Evolutionary conservation across 2,113 vertebrate genomes (phyloP), one percentile per base, ranked within the genome.

Genomic region (Erythrocebus patas): DNA sequence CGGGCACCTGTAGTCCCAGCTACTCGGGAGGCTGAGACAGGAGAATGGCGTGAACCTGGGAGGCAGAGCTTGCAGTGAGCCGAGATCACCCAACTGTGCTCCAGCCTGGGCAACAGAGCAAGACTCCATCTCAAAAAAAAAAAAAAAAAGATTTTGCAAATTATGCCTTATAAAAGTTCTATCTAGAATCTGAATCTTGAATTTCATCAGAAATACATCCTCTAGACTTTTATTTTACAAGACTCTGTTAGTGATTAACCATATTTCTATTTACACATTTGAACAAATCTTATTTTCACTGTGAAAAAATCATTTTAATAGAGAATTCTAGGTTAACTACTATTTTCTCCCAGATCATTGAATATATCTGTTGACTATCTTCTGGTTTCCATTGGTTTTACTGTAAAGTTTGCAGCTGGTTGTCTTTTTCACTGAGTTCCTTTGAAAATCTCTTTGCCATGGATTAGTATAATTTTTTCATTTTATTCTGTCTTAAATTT

Each of bases 71-170:
- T 50, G 13, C 48, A 50, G 48, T 50, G 0, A 50, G 48, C 48
- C 48, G 3, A 50, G 48, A 50, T 50, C 0, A 0, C 13, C 13
- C 48, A 50, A 1, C 48, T 50, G 13, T 1, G 3, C 48, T 50
- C 48, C 48, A 50, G 48, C 48, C 48, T 50, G 48, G 13, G 48
- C 48, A 50, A 50, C 48, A 50, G 12, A 50, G 48, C 3, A 50
- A 50, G 48, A 50, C 48, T 50, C 48, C 48, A 50, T 50, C 48
- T 48, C 48, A 48, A 48, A 48, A 4, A 50, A 50, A 50, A 50
- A 50, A 50, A 45, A 30, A 20, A 89, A 35, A 43, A 57, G 30
- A 73, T n/a, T 43, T 76, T 30, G 32, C 80, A 73, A 81, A 88
- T 82, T 59, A 45, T 80, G 61, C 5, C 13, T 72, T 43, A 30